phyloP scores from a whole-genome alignment of 2,888 invertebrate species.

The Cheilosia grossa region DNA sequence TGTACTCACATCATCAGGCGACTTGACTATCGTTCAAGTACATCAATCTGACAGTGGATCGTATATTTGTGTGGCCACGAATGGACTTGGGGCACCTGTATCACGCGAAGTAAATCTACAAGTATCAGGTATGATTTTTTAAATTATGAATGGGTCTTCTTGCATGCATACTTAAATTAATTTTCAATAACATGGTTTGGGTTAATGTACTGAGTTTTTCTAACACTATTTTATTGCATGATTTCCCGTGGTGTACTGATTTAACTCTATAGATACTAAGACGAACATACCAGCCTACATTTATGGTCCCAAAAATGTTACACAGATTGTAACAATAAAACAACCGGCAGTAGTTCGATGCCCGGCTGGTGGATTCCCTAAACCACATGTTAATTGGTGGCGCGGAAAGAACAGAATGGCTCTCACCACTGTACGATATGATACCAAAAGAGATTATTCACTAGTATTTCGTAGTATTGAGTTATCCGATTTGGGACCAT shows the following conservation, averaged over 20 bases:
- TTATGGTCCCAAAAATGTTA: slow-evolving; percentile 87
- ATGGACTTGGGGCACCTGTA: slow-evolving; percentile 88
- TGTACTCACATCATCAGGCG: slow-evolving; percentile 88
- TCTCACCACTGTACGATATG: slow-evolving; percentile 84
- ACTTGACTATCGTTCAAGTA: slow-evolving; percentile 92
- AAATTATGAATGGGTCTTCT: background rate
- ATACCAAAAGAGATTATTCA: slow-evolving; percentile 89
- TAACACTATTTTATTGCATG: slow-evolving; percentile 70
- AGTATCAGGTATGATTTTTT: slow-evolving; percentile 87
- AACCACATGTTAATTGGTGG: slow-evolving; percentile 93
- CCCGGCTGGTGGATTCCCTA: slow-evolving; percentile 92
- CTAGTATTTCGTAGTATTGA: slow-evolving; percentile 89
- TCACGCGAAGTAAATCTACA: slow-evolving; percentile 88
- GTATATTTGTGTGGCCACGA: slow-evolving; percentile 93
- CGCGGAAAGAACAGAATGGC: slow-evolving; percentile 90
- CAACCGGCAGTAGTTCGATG: slow-evolving; percentile 89
- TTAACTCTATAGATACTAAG: slow-evolving; percentile 42
- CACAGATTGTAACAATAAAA: slow-evolving; percentile 88
- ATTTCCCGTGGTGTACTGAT: slow-evolving; percentile 29
- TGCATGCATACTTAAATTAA: slow-evolving; percentile 46
- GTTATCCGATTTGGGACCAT: slow-evolving; percentile 90
- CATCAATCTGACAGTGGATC: slow-evolving; percentile 92
- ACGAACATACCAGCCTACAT: slow-evolving; percentile 85
- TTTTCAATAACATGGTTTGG: slow-evolving; percentile 76
- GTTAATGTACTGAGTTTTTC: slow-evolving; percentile 51